Base-by-base conservation (phyloP, 2,888 invertebrate genomes). In the Trissolcus japonicus region DNA sequence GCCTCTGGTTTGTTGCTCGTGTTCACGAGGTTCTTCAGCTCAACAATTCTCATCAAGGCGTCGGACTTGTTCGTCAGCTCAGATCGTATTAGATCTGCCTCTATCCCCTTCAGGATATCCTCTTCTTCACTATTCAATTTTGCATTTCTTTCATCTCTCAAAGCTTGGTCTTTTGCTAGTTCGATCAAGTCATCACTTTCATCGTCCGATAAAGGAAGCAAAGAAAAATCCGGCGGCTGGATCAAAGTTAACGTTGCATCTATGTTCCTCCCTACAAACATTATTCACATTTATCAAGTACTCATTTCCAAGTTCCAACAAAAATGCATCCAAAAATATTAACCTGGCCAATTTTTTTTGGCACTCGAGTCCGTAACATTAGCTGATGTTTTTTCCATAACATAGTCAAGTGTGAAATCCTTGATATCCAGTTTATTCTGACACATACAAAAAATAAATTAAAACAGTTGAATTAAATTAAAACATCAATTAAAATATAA, bases 21-120 rank as follows among this genome's bases (percentile, higher is more conserved):
- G 76, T 83, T 82, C 11, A 88, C 81, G 40, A 88, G 62, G 69
- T 86, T 87, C 55, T 87, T 85, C 2, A 89, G 80, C 60, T 88
- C 85, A 55, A 83, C 65, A 11, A 89, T 66, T 17, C 87, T 79
- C n/a, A 82, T 81, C 1, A 84, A 76, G 19, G 85, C 83, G 11
- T 68, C 67, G 13, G 79, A 67, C 71, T 83, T 86, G 46, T 86
- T 85, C 16, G 83, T 81, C 4, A 78, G 71, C 62, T 74, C 48
- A 11, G 79, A 61, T 25, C 79, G 53, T 25, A 80, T 60, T 13
- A 74, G 9, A 75, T 86, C 84, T 9, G 69, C 75, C 68, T 87
- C 86, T 9, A 68, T 14, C 16, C 63, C 68, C 19, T 59, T 43
- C 6, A 68, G 41, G 16, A 73, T 19, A 13, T 21, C 40, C 13